Base-by-base conservation (phyloP, 2,113 vertebrate species). In the Paracanthobrama guichenoti region DNA sequence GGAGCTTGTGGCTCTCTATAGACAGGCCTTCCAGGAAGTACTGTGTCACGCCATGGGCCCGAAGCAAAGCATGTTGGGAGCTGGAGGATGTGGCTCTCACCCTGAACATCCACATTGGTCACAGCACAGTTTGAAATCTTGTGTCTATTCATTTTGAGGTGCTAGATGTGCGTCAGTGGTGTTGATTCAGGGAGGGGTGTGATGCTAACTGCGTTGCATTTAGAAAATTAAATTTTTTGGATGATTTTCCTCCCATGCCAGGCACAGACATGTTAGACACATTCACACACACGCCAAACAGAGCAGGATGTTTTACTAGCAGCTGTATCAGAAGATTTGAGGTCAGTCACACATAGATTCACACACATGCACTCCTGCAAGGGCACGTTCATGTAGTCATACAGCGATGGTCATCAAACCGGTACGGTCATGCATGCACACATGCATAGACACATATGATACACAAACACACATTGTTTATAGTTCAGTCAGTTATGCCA, bases 21-120 rank as follows among this genome's bases (percentile, higher is more conserved):
- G 84, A 93, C 90, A 88, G 83, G 86, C 88, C 87, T 91, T 88
- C 89, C 90, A 91, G 83, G 67, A 69, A 85, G 80, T 84, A 59
- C 79, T 48, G 28, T 89, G 89, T 91, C 90, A 92, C 85, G 89
- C 86, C 83, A 90, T 89, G 86, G 75, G 85, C 84, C 46, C 42
- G 42, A 79, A 48, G 85, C 57, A 76, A 67, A 59, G 79, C 73
- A 85, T 87, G 64, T 72, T 84, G 77, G 78, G 55, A 84, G 78
- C 57, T 60, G 11, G 42, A 79, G 83, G 79, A 69, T 57, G 31
- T 24, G 14, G 28, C 44, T 46, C 6, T 5, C 4, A 39, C 64
- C 46, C 39, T 79, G 44, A n/a, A 64, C 59, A 76, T 77, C 73
- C 31, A 24, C 55, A 53, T 9, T 78, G n/a, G 60, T 31, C 57